Evolutionary conservation across 30 jellyfish, hydroid and myxozoan species (phyloP).

Genomic region (Aurelia aurita): DNA sequence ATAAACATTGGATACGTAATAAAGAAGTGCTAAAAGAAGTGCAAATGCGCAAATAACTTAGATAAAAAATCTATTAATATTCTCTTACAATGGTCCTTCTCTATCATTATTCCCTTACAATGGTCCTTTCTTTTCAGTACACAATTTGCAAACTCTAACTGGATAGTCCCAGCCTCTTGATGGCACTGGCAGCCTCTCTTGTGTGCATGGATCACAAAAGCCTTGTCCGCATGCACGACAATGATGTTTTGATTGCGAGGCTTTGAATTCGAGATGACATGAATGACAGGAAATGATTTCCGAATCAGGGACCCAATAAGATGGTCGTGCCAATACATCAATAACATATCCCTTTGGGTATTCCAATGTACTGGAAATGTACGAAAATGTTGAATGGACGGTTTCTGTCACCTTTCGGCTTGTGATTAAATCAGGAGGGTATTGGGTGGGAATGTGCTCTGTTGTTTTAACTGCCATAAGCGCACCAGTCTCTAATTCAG

Average conservation of each 20-base stretch:
- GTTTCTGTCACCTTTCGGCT: slow-evolving; percentile 90
- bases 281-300: slow-evolving; percentile 68
- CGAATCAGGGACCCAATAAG: slow-evolving; percentile 95
- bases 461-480: slow-evolving; percentile 86
- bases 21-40: too few relatives aligned
- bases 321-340: slow-evolving; percentile 92
- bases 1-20: too few relatives aligned
- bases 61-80: too few relatives aligned
- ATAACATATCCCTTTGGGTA: slow-evolving; percentile 91
- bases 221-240: slow-evolving; percentile 98
- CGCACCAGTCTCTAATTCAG: slow-evolving; percentile 95
- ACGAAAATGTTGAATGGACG: slow-evolving; percentile 93
- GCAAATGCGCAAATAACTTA: too few relatives aligned
- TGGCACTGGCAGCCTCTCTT: slow-evolving; percentile 91
- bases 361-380: slow-evolving; percentile 90
- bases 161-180: slow-evolving; percentile 99
- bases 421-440: slow-evolving; percentile 91
- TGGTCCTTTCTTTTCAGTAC: slow-evolving; percentile 82
- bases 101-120: slow-evolving; percentile 21
- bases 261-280: slow-evolving; percentile 73
- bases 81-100: too few relatives aligned
- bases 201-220: slow-evolving; percentile 90
- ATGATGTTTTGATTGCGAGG: slow-evolving; percentile 88
- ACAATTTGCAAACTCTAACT: slow-evolving; percentile 88
- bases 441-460: slow-evolving; percentile 84